These are phyloP conservation scores for Imbricaverruca yamaguchii DNA, from an alignment of 2,888 invertebrate genomes.

Conservation along the genomic window DNA sequence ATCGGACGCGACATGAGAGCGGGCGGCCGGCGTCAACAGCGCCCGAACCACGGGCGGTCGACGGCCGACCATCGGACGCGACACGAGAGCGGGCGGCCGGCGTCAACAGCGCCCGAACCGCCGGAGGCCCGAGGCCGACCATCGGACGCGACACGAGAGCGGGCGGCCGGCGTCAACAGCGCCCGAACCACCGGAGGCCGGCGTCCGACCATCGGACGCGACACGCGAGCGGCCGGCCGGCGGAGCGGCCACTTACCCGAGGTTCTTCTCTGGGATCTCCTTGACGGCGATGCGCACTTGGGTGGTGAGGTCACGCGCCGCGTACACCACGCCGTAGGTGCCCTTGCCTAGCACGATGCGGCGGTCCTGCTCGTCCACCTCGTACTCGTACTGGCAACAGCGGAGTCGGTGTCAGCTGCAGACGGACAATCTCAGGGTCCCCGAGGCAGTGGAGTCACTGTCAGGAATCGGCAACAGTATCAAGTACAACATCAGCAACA, in stretches of 20 bases:
- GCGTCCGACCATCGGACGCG: too few species aligned
- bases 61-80: too few species aligned
- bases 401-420: slow-evolving; percentile 25
- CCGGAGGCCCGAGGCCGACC: too few species aligned
- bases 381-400: slow-evolving; percentile 68
- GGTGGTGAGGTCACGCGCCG: slow-evolving; percentile 85
- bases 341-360: slow-evolving; percentile 85
- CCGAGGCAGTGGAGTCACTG: background rate
- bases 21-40: too few species aligned
- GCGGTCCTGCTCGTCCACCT: slow-evolving; percentile 79
- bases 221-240: too few species aligned
- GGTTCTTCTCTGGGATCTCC: slow-evolving; percentile 92
- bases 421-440: background rate
- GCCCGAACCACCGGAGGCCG: too few species aligned
- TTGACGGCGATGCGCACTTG: slow-evolving; percentile 94
- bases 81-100: too few species aligned
- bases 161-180: too few species aligned
- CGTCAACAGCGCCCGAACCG: too few species aligned
- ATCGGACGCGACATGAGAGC: too few species aligned
- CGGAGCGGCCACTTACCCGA: slow-evolving; percentile 51
- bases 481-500: background rate
- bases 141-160: too few species aligned
- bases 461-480: background rate
- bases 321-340: slow-evolving; percentile 91
- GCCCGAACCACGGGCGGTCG: too few species aligned